A percentile compares a stretch with the other conserved stretches of the same genome.
Evolutionary conservation across 2,797 vertebrate genomes (phyloP).

Genomic region (Schizopygopsis pylzovi): DNA sequence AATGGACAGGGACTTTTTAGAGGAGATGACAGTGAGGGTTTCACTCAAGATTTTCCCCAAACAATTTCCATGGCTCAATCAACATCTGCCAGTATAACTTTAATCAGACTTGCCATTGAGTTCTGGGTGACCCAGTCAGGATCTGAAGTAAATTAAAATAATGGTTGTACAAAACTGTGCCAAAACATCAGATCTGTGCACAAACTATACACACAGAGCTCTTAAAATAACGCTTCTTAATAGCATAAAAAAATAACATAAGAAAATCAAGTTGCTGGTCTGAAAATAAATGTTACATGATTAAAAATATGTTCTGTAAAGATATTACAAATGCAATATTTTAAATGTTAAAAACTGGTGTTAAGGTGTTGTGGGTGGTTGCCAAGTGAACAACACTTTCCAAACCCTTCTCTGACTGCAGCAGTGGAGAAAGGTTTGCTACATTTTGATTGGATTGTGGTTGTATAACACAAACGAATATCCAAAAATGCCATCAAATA

Average conservation of each 20-base stretch:
- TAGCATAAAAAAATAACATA: neutral
- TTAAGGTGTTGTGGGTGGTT: neutral
- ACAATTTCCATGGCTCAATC: neutral
- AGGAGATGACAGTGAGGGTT: neutral
- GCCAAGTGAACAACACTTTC: neutral
- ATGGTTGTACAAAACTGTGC: constrained; percentile 39
- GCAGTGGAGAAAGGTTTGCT: neutral
- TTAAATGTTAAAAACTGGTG: neutral
- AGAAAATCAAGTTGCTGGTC: neutral
- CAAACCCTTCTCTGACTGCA: neutral
- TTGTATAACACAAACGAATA: neutral
- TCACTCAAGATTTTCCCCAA: neutral
- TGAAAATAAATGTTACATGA: neutral
- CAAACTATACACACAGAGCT: neutral
- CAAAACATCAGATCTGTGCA: neutral
- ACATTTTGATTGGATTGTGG: neutral
- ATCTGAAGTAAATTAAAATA: constrained; percentile 45
- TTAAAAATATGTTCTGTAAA: neutral
- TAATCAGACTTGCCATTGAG: constrained; percentile 44
- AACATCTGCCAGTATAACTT: constrained; percentile 19
- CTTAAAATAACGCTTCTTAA: neutral
- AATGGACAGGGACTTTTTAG: neutral
- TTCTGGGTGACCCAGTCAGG: constrained; percentile 46
- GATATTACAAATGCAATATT: too few species aligned
- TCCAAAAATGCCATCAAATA: neutral